phyloP scores from a whole-genome alignment of 64 coral and sea anemone species.

The Astreopora myriophthalma region DNA sequence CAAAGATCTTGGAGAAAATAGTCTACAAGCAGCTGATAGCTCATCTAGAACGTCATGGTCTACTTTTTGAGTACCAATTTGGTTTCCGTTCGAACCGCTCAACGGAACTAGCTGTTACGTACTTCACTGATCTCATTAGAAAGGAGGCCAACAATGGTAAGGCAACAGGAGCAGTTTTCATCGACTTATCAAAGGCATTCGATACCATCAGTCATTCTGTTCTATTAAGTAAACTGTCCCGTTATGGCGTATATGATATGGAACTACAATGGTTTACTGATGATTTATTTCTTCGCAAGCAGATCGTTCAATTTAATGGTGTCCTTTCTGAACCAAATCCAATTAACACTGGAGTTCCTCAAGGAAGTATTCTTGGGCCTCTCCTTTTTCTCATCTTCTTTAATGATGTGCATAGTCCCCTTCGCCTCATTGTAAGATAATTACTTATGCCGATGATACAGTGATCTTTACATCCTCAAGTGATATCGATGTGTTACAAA shows the following conservation, averaged over 20 bases:
- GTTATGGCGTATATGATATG: conserved; percentile 40
- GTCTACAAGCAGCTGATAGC: conserved; percentile 38
- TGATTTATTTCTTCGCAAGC: conserved; percentile 58
- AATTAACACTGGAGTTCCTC: conserved; percentile 28
- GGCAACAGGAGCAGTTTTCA: conserved; percentile 53
- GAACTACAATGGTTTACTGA: conserved; percentile 65
- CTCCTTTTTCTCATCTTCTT: conserved; percentile 62
- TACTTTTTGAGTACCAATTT: conserved; percentile 44
- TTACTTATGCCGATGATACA: conserved; percentile 73
- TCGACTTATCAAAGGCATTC: conserved; percentile 60
- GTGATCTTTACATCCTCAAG: conserved; percentile 64
- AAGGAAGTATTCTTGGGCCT: conserved; percentile 65
- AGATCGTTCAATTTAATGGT: conserved; percentile 56
- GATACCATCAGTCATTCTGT: conserved; percentile 57
- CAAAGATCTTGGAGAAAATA: conserved; percentile 61
- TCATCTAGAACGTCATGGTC: conserved; percentile 22
- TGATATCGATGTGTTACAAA: conserved; percentile 46
- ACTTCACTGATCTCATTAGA: conserved; percentile 51
- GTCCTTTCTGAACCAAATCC: conserved; percentile 52
- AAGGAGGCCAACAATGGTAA: conserved; percentile 59
- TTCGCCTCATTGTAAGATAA: conserved; percentile 43
- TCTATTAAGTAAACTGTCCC: conserved; percentile 48
- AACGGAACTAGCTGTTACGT: conserved; percentile 63
- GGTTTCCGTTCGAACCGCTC: conserved; percentile 52
- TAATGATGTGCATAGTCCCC: conserved; percentile 66